phyloP scores from a whole-genome alignment of 1,140 invertebrate genomes.

The Drosophila elegans region DNA sequence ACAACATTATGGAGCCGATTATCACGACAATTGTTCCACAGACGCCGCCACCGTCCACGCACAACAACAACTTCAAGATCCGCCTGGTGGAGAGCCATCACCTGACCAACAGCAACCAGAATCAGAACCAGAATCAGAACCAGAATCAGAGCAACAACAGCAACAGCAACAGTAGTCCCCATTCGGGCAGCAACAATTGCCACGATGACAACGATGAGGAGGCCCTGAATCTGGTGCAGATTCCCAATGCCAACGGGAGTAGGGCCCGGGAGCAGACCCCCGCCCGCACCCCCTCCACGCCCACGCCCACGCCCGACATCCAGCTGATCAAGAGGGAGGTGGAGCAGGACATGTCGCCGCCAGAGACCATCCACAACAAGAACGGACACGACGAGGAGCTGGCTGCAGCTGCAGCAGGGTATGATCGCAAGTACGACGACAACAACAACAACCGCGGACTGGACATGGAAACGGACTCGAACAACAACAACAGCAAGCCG shows the following conservation, averaged over 20 bases:
- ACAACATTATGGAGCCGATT: constrained; percentile 63
- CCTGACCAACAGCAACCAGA: constrained; percentile 58
- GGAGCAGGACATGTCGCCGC: constrained; percentile 42
- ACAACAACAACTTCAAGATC: constrained; percentile 77
- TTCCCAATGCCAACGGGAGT: constrained; percentile 64
- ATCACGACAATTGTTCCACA: constrained; percentile 70
- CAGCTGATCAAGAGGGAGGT: constrained; percentile 69
- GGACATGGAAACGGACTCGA: constrained; percentile 72
- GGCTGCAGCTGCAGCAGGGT: constrained; percentile 19
- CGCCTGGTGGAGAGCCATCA: constrained; percentile 77
- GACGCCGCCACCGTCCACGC: constrained; percentile 62
- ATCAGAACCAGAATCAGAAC: constrained; percentile 27
- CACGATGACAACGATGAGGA: constrained; percentile 67
- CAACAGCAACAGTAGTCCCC: constrained; percentile 31
- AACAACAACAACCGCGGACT: constrained; percentile 72
- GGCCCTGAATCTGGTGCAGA: constrained; percentile 77
- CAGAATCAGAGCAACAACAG: constrained; percentile 13
- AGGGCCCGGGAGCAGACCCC: constrained; percentile 48
- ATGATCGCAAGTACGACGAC: constrained; percentile 71
- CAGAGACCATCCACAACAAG: constrained; percentile 20
- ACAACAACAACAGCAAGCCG: constrained; percentile 77
- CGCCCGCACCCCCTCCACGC: constrained; percentile 31
- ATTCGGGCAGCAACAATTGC: constrained; percentile 27
- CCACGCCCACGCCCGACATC: constrained; percentile 59
- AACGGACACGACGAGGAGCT: constrained; percentile 71